A percentile compares a stretch with the other conserved stretches of the same genome.
These are phyloP conservation scores for Diaperis boleti DNA, from an alignment of 2,888 invertebrate species.

Conservation along the genomic window DNA sequence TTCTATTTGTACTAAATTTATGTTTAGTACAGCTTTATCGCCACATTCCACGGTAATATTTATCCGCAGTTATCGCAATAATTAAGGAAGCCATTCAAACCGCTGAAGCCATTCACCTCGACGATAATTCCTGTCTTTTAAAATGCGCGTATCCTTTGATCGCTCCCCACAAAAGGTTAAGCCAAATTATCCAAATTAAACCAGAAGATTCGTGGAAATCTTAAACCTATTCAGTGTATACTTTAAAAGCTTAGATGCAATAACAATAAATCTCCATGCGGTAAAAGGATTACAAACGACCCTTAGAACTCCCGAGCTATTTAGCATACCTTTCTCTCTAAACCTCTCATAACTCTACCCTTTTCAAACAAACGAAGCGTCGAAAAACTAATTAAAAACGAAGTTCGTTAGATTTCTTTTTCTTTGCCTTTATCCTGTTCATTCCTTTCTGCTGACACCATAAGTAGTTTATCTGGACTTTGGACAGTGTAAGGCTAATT, in stretches of 20 bases:
- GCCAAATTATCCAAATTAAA: constrained; percentile 32
- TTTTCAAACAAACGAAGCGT: constrained; percentile 29
- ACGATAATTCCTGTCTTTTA: not conserved
- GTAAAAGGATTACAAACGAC: constrained; percentile 53
- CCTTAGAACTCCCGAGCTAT: constrained; percentile 47
- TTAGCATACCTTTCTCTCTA: constrained; percentile 51
- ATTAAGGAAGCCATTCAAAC: constrained; percentile 30
- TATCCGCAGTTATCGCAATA: constrained; percentile 22
- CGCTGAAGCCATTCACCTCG: not conserved
- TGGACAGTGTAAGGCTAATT: constrained; percentile 49
- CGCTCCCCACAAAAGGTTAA: constrained; percentile 15
- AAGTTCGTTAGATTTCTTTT: constrained; percentile 13
- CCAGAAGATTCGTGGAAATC: constrained; percentile 32
- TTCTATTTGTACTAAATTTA: constrained; percentile 12
- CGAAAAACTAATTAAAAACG: constrained; percentile 36
- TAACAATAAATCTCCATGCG: constrained; percentile 54
- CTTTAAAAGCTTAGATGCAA: constrained; percentile 49
- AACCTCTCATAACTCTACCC: constrained; percentile 43
- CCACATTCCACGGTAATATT: not conserved
- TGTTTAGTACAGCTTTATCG: constrained; percentile 27
- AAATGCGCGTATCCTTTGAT: constrained; percentile 30
- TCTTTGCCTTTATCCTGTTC: constrained; percentile 14
- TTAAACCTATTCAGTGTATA: constrained; percentile 45
- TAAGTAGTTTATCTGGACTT: constrained; percentile 49
- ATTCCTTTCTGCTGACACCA: constrained; percentile 48